Evolutionary conservation across 2,797 vertebrate genomes (phyloP).

Genomic region (Champsocephalus esox): DNA sequence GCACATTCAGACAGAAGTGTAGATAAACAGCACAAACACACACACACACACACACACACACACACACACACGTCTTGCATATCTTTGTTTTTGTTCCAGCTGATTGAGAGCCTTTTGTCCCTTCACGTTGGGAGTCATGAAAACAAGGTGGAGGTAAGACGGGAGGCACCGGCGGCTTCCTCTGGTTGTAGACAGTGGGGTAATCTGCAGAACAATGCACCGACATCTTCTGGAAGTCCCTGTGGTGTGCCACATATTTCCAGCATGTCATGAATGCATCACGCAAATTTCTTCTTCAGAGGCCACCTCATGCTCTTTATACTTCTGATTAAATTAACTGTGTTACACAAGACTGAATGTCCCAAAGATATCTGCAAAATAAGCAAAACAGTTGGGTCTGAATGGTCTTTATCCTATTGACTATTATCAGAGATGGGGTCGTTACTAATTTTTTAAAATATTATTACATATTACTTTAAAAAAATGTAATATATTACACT

Average conservation of each 20-base stretch:
- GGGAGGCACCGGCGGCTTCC: constrained; percentile 71
- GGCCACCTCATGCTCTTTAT: background rate
- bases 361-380: background rate
- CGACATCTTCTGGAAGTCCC: constrained; percentile 5
- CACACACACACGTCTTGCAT: background rate
- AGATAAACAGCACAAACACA: constrained; percentile 30
- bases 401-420: background rate
- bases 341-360: background rate
- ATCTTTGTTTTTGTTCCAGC: constrained; percentile 66
- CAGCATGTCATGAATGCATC: too few species aligned
- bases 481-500: too few species aligned
- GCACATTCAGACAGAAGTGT: background rate
- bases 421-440: background rate
- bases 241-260: too few species aligned
- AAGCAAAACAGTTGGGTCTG: background rate
- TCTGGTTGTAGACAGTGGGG: constrained; percentile 29
- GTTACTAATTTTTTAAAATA: too few species aligned
- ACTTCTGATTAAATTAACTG: background rate
- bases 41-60: too few species aligned
- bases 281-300: too few species aligned
- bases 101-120: constrained; percentile 69
- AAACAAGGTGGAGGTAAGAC: constrained; percentile 64
- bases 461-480: too few species aligned
- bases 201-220: constrained; percentile 8
- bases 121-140: constrained; percentile 61